Evolutionary conservation across 2,113 vertebrate genomes (phyloP).

Genomic region (Gobius niger): DNA sequence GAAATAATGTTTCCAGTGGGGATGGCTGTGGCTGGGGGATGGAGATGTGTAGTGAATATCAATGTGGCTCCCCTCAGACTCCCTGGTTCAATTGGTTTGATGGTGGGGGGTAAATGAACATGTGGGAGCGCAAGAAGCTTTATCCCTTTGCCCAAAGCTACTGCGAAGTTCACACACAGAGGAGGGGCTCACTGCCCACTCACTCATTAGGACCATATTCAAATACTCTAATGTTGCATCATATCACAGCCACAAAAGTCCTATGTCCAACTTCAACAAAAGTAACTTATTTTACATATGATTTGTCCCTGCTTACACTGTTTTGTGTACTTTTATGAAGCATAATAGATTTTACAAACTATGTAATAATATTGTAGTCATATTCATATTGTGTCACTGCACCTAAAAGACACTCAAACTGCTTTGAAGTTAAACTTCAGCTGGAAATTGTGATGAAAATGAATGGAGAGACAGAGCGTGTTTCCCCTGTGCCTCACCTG

Average conservation of each 20-base stretch:
- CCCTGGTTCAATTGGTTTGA: conserved; percentile 73
- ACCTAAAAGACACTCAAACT: conserved; percentile 18
- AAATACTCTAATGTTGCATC: conserved; percentile 44
- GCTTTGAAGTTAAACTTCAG: conserved; percentile 32
- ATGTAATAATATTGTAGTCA: background rate
- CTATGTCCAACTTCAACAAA: conserved; percentile 11
- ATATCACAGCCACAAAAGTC: conserved; percentile 25
- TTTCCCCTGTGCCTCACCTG: conserved; percentile 63
- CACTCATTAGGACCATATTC: conserved; percentile 61
- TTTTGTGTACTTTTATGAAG: conserved; percentile 40
- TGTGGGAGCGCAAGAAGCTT: conserved; percentile 68
- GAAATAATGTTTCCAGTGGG: conserved; percentile 82
- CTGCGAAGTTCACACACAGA: conserved; percentile 57
- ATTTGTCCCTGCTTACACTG: conserved; percentile 34
- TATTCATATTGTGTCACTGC: background rate
- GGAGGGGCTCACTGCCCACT: conserved; percentile 46
- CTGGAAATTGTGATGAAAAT: conserved; percentile 53
- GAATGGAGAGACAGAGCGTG: conserved; percentile 46
- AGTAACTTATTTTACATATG: conserved; percentile 21
- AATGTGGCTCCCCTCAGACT: conserved; percentile 71
- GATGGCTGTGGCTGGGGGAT: conserved; percentile 74
- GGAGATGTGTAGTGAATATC: conserved; percentile 76
- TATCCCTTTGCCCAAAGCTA: conserved; percentile 75
- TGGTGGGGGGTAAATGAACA: conserved; percentile 81
- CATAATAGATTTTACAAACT: conserved; percentile 1